A percentile compares a stretch with the other conserved stretches of the same genome.
phyloP scores from a whole-genome alignment of 1,140 invertebrate genomes.

The Diorhabda carinulata region DNA sequence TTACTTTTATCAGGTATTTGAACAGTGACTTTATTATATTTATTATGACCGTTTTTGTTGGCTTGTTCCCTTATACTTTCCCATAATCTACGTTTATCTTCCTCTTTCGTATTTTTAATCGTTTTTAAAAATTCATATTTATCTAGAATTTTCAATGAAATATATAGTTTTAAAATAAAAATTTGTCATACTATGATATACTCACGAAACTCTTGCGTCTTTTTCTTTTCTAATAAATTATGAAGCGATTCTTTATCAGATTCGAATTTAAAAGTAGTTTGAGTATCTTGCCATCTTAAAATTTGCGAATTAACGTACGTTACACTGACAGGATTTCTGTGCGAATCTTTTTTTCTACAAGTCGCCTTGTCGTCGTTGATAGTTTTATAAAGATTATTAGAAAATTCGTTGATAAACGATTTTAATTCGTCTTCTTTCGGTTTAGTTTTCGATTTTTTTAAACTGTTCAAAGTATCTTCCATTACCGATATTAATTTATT shows the following conservation, averaged over 20 bases:
- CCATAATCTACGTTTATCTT: conserved; percentile 34
- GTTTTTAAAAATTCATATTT: conserved; percentile 26
- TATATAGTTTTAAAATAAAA: background rate
- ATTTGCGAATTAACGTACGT: conserved; percentile 35
- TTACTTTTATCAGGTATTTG: conserved; percentile 33
- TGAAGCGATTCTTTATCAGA: conserved; percentile 25
- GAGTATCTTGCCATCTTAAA: conserved; percentile 31
- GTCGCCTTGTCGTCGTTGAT: conserved; percentile 5
- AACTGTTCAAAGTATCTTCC: conserved; percentile 27
- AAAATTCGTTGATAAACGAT: conserved; percentile 22
- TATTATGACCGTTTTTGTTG: conserved; percentile 30
- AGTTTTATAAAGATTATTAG: conserved; percentile 23
- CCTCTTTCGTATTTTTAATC: conserved; percentile 29
- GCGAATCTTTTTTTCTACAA: background rate
- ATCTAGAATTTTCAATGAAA: background rate
- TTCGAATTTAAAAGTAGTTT: conserved; percentile 31
- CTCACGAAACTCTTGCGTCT: background rate
- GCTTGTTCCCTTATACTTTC: conserved; percentile 37
- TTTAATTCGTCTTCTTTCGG: conserved; percentile 26
- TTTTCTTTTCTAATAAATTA: background rate
- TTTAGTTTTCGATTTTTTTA: conserved; percentile 20
- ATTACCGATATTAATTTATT: conserved; percentile 30
- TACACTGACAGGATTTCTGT: conserved; percentile 20
- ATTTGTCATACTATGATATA: background rate
- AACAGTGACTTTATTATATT: conserved; percentile 33